Percentiles rank a stretch among this genome's conserved stretches.
These are phyloP conservation scores for Micrasema minimum DNA, from an alignment of 1,140 invertebrate species.

Conservation along the genomic window DNA sequence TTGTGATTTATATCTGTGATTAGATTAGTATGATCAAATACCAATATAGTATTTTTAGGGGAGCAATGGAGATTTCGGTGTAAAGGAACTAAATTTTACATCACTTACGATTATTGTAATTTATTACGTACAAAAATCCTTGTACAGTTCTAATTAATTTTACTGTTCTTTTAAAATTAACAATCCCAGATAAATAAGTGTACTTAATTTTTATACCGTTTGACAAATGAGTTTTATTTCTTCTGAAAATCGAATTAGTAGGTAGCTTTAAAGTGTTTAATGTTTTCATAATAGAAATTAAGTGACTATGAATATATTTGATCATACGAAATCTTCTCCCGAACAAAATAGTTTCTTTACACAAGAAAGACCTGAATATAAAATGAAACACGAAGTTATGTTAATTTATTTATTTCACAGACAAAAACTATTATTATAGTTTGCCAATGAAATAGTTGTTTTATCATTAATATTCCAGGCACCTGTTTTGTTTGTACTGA, in stretches of 20 bases:
- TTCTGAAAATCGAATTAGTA: too few relatives aligned
- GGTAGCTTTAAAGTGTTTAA: too few relatives aligned
- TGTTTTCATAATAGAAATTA: too few relatives aligned
- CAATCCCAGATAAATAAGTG: too few relatives aligned
- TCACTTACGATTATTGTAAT: background rate
- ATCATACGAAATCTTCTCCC: conserved; percentile 32
- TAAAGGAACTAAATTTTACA: background rate
- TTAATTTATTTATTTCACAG: too few relatives aligned
- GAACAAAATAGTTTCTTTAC: background rate
- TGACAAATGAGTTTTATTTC: too few relatives aligned
- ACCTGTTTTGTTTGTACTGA: conserved; percentile 17
- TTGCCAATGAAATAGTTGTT: background rate
- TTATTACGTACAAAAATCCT: too few relatives aligned
- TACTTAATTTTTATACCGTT: too few relatives aligned
- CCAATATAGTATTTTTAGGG: conserved; percentile 3
- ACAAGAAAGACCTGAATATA: conserved; percentile 12
- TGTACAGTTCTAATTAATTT: too few relatives aligned
- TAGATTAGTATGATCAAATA: conserved; percentile 38
- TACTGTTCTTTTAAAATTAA: too few relatives aligned
- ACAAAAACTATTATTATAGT: too few relatives aligned
- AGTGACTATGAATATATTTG: conserved; percentile 4
- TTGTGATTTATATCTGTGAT: conserved; percentile 42
- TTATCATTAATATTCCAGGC: conserved; percentile 10
- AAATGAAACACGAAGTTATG: too few relatives aligned
- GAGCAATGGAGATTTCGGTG: background rate